Evolutionary conservation across 2,888 invertebrate genomes (phyloP).

Genomic region (Petrophora chlorosata): DNA sequence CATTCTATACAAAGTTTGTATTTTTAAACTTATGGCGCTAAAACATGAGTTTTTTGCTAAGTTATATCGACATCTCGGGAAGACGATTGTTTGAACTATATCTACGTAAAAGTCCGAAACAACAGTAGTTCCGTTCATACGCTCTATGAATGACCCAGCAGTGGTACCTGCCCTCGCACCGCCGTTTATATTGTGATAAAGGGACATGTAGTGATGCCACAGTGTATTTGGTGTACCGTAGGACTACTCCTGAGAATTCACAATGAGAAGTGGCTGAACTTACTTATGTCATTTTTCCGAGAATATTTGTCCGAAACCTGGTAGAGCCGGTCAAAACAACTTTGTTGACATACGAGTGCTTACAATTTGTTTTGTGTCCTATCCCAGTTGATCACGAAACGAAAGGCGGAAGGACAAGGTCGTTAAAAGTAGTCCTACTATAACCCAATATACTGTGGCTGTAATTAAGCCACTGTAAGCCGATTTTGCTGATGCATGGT

Average conservation of each 20-base stretch:
- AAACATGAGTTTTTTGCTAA: too few species aligned
- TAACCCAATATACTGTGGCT: conserved; percentile 23
- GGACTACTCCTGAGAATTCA: not conserved
- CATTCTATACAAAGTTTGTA: too few species aligned
- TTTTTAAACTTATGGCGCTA: too few species aligned
- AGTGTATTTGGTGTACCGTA: conserved; percentile 20
- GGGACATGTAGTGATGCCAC: conserved; percentile 19
- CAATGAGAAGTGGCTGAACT: not conserved
- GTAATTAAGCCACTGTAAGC: conserved; percentile 3
- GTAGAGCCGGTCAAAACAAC: too few species aligned
- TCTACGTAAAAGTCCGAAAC: too few species aligned
- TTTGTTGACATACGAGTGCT: too few species aligned
- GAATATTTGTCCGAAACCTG: not conserved
- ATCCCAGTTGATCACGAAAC: too few species aligned
- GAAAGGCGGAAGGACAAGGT: too few species aligned
- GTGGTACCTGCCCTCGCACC: conserved; percentile 10
- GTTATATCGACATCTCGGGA: too few species aligned
- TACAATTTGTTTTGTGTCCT: too few species aligned
- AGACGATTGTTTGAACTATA: too few species aligned
- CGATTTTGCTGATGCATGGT: conserved; percentile 22
- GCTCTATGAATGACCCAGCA: conserved; percentile 9
- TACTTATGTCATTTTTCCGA: not conserved
- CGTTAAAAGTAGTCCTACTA: conserved; percentile 4
- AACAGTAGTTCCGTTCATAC: not conserved
- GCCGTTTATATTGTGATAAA: conserved; percentile 31